A percentile compares a stretch with the other conserved stretches of the same genome.
Conservation (phyloP, 1,140 invertebrate species). For the Brachionus rubens region DNA sequence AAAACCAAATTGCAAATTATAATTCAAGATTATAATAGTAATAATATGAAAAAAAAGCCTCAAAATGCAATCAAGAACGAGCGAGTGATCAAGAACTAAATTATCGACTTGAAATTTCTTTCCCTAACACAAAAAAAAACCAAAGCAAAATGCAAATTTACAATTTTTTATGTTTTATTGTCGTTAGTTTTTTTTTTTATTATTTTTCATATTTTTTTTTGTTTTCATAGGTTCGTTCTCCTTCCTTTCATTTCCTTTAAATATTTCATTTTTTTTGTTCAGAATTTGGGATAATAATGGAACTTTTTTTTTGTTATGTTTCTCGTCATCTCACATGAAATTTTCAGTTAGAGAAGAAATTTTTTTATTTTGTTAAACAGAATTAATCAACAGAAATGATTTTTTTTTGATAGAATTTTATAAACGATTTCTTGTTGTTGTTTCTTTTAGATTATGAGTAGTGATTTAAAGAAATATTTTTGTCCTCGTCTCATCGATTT, state of each 20-base stretch:
- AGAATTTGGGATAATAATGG: no score
- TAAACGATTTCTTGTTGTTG: neutral
- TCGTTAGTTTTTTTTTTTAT: no score
- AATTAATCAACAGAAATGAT: no score
- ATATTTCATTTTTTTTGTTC: no score
- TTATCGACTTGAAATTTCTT: constrained; percentile 9
- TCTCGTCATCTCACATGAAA: no score
- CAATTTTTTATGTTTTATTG: neutral
- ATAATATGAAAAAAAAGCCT: neutral
- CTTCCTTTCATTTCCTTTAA: no score
- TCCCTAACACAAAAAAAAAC: neutral
- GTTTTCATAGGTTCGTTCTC: no score
- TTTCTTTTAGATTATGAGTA: constrained; percentile 19
- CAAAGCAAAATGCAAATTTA: constrained; percentile 1
- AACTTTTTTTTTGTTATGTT: no score
- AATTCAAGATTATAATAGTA: constrained; percentile 23
- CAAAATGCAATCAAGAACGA: neutral
- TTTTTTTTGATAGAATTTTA: neutral
- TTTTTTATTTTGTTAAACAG: no score
- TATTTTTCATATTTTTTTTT: no score
- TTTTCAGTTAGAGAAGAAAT: no score
- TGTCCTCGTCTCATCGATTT: constrained; percentile 77
- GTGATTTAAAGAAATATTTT: constrained; percentile 53
- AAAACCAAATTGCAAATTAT: neutral
- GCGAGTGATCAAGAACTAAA: neutral